Evolutionary conservation across 2,888 invertebrate species (phyloP), one percentile per base, ranked within the genome.

Genomic region (Ochlodes sylvanus): DNA sequence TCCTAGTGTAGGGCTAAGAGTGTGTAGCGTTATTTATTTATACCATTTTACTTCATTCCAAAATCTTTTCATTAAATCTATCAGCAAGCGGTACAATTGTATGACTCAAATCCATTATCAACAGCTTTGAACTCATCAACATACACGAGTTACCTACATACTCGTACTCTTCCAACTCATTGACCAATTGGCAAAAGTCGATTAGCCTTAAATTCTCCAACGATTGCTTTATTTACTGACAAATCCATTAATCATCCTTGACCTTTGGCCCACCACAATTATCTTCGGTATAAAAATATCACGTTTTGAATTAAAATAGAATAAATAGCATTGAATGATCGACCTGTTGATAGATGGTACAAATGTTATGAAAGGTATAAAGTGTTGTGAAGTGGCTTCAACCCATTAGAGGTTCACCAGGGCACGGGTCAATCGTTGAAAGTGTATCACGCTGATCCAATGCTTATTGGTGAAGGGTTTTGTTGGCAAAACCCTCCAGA

Each of bases 241-340:
- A 52, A 65, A 69, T 54, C 65, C 60, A 72, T 72, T 68, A 67
- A 69, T 74, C 70, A 61, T 64, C 14, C 10, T 7, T 65, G 69
- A 73, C 66, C 73, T 72, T 65, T 68, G 68, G 62, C 72, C 71
- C 66, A 34, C 58, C 7, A 65, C 69, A 69, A 72, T 73, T 75
- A 70, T 58, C 60, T 34, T n/a, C 42, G 67, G 56, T 71, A 71
- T 72, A 71, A 73, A 72, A 71, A 69, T 71, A 72, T 73, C 74
- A 72, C 72, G 73, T 70, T 73, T 62, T 42, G 50, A 41, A 66
- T 68, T 69, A 66, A 60, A 44, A 60, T 60, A 27, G 32, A 60
- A 60, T 47, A 60, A 60, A 47, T 55, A 55, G 55, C 55, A 32
- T 2, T 55, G 32, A 34, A 15, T 32, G 34, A 55, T 55, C n/a